phyloP scores from a whole-genome alignment of 2,113 vertebrate genomes.

The Dasyurus viverrinus region DNA sequence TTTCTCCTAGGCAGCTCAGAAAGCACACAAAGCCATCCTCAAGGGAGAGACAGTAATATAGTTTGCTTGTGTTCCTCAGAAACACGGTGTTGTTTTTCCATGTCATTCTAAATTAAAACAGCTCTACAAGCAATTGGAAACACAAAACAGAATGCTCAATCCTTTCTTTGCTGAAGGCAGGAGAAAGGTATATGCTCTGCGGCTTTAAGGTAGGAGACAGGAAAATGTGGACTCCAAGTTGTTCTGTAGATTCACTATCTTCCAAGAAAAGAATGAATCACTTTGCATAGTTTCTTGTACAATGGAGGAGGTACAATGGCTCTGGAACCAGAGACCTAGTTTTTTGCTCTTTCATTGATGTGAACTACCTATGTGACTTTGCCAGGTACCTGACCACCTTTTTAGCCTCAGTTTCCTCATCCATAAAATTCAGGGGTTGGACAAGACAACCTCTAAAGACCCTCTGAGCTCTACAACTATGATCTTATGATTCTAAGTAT shows the following conservation, averaged over 20 bases:
- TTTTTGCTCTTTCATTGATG: background rate
- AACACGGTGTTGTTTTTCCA: background rate
- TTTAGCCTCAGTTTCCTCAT: background rate
- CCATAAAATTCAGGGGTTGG: background rate
- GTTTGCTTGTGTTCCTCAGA: background rate
- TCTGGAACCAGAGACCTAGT: background rate
- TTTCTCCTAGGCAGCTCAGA: background rate
- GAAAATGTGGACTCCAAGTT: background rate
- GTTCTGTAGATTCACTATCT: background rate
- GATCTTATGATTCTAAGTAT: background rate
- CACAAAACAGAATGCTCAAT: background rate
- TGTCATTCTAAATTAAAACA: conserved; percentile 5
- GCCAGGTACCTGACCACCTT: background rate
- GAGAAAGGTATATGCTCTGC: background rate
- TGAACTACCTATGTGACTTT: background rate
- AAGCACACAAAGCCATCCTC: background rate
- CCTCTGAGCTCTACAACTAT: background rate
- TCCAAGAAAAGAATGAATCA: background rate
- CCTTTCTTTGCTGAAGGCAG: background rate
- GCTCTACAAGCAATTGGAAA: background rate
- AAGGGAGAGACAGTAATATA: accelerated
- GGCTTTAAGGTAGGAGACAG: background rate
- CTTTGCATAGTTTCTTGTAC: background rate
- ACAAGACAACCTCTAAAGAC: background rate
- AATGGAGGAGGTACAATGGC: background rate